phyloP scores from a whole-genome alignment of 2,888 invertebrate genomes.

The Athalia cordata region DNA sequence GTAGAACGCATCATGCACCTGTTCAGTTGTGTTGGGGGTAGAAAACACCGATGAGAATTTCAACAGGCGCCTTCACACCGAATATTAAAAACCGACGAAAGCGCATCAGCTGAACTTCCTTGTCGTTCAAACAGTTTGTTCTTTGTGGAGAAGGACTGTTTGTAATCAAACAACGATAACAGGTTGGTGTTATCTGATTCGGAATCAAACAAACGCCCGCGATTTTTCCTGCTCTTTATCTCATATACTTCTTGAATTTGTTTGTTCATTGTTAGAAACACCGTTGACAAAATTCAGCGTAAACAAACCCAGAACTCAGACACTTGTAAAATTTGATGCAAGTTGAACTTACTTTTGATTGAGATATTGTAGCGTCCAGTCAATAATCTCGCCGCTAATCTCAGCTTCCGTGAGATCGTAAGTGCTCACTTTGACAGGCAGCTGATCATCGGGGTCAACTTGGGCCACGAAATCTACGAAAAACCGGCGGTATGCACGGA shows the following conservation, averaged over 20 bases:
- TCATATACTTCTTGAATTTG: neutral
- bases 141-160: too few species aligned
- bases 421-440: constrained; percentile 83
- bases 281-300: neutral
- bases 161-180: too few species aligned
- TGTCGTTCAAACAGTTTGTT: too few species aligned
- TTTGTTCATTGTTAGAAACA: constrained; percentile 7
- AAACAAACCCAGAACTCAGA: too few species aligned
- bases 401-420: constrained; percentile 83
- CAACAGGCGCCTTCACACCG: too few species aligned
- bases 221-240: too few species aligned
- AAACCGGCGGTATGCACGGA: constrained; percentile 82
- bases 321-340: neutral
- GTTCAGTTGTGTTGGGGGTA: neutral
- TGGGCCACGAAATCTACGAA: constrained; percentile 83
- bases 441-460: constrained; percentile 82
- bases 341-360: constrained; percentile 82
- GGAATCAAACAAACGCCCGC: too few species aligned
- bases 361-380: constrained; percentile 86
- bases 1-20: neutral
- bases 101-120: too few species aligned
- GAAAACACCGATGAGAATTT: too few species aligned
- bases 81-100: too few species aligned
- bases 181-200: too few species aligned
- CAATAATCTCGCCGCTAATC: constrained; percentile 83